Evolutionary conservation across 2,113 vertebrate species (phyloP), one percentile per base, ranked within the genome.

Genomic region (Nothocercus julius): DNA sequence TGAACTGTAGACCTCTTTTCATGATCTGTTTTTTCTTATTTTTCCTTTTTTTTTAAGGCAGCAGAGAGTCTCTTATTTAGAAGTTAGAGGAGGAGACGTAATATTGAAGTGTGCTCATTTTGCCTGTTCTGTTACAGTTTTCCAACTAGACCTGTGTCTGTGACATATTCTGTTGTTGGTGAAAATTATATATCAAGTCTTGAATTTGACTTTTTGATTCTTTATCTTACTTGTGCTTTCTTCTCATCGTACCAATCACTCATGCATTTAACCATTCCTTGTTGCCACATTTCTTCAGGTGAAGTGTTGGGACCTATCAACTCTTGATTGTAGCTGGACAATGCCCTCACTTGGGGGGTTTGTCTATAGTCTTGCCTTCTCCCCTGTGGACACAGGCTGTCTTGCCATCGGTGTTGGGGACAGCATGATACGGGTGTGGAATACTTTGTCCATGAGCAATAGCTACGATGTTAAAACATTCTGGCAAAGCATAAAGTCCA

Each of bases 401-500:
- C 97, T 99, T 77, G 99, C 99, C 16, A 91, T 99, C 3, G 99
- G 99, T 1, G 98, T 99, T 7, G 99, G 99, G 1, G 99, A 99
- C 83, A 98, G 98, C 97, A 99, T 99, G 99, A 99, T 99, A 96
- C 98, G 99, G 0, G 97, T 99, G 19, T 99, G 99, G 99, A 99
- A 98, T 92, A 99, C 99, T 2, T 87, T 99, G 49, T 98, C 98
- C 90, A 91, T 99, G 22, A 98, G 98, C 94, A 99, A 98, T 94
- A 96, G 94, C 38, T 99, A 99, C 24, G 99, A 99, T 76, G 97
- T 98, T 92, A 98, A 98, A 95, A 98, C 97, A 61, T 99, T 99
- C 95, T 99, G 99, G 99, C 99, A 99, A 90, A 99, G 98, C 62
- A 98, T 99, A 96, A 99, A 99, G 93, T 99, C 99, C 92, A 99